Evolutionary conservation across 1,140 invertebrate genomes (phyloP).

Genomic region (Calosoma granatense): DNA sequence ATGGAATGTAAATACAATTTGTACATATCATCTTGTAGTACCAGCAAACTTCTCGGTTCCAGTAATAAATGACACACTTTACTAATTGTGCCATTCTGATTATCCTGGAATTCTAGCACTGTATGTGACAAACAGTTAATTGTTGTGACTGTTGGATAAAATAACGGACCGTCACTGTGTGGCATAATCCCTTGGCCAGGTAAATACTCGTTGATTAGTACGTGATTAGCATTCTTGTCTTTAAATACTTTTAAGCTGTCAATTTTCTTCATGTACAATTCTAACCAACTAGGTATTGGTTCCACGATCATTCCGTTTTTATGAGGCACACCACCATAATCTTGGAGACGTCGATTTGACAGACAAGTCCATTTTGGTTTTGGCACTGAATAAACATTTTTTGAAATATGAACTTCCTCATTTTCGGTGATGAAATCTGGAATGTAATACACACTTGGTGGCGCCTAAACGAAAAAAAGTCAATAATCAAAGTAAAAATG

Average conservation of each 20-base stretch:
- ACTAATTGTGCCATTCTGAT: conserved; percentile 27
- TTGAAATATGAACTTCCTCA: conserved; percentile 68
- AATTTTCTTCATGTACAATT: conserved; percentile 64
- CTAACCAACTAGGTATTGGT: conserved; percentile 75
- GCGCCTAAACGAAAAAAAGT: conserved; percentile 43
- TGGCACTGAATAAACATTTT: conserved; percentile 66
- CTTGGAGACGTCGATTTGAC: conserved; percentile 81
- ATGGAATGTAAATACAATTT: conserved; percentile 83
- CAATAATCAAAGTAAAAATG: background rate
- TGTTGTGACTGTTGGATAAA: conserved; percentile 86
- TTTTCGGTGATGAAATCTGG: conserved; percentile 78
- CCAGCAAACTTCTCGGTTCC: conserved; percentile 77
- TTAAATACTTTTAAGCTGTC: conserved; percentile 62
- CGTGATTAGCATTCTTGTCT: conserved; percentile 79
- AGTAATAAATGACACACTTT: conserved; percentile 61
- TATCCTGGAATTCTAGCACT: conserved; percentile 73
- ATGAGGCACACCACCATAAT: conserved; percentile 93
- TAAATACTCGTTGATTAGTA: conserved; percentile 92
- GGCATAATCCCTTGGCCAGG: conserved; percentile 91
- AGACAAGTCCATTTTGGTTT: conserved; percentile 95
- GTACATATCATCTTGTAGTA: conserved; percentile 79
- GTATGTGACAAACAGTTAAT: conserved; percentile 86
- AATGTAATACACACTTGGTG: conserved; percentile 72
- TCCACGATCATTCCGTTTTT: conserved; percentile 92
- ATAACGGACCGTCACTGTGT: conserved; percentile 90